These are phyloP conservation scores for Arizona elegans DNA, from an alignment of 2,113 vertebrate species.

Conservation along the genomic window DNA sequence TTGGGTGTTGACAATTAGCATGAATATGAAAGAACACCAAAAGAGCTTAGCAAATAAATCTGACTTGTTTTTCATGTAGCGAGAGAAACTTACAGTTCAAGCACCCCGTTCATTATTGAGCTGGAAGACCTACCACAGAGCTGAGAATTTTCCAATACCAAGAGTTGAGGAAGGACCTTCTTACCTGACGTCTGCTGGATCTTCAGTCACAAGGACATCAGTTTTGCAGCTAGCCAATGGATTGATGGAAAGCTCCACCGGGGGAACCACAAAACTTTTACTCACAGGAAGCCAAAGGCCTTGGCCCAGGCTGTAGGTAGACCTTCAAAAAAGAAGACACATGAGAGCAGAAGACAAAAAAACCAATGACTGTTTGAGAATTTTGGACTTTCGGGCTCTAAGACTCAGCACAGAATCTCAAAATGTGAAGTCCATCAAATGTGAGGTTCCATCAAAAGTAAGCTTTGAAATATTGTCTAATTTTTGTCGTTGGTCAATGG, in stretches of 20 bases:
- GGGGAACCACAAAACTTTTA: constrained; percentile 97
- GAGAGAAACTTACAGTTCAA: not conserved
- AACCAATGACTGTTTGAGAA: not conserved
- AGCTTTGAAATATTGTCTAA: too few species aligned
- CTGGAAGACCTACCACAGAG: not conserved
- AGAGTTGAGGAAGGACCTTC: constrained; percentile 40
- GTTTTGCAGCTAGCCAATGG: constrained; percentile 98
- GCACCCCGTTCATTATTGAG: not conserved
- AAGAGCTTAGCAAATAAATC: too few species aligned
- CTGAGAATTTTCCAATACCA: not conserved
- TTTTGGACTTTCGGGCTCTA: not conserved
- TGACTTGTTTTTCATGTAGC: not conserved
- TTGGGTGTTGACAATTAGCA: not conserved
- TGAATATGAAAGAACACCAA: not conserved
- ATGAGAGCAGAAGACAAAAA: not conserved
- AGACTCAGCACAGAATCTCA: not conserved
- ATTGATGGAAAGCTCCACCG: constrained; percentile 95
- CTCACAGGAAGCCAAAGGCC: constrained; percentile 98
- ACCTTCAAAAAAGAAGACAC: constrained; percentile 71
- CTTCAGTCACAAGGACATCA: constrained; percentile 92
- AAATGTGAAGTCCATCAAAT: not conserved
- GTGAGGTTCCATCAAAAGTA: too few species aligned
- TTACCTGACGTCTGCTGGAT: constrained; percentile 96
- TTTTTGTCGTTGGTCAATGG: too few species aligned
- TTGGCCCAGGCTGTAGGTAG: constrained; percentile 95